Evolutionary conservation across 2,113 vertebrate genomes (phyloP).

Genomic region (Entelurus aequoreus): DNA sequence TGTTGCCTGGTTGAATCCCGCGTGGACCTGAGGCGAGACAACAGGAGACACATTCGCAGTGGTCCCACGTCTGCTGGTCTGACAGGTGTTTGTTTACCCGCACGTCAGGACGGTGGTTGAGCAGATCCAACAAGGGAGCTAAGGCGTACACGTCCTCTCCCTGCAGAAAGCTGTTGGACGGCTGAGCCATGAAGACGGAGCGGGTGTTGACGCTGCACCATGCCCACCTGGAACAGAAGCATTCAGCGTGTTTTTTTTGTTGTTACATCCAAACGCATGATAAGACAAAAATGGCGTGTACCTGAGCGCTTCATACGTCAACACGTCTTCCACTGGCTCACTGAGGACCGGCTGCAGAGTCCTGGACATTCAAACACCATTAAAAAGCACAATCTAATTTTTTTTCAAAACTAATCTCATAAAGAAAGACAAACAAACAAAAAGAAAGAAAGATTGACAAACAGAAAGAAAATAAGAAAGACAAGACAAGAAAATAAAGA

Average conservation of each 20-base stretch:
- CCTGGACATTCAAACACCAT: slow-evolving; percentile 23
- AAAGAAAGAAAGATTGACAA: too few species aligned
- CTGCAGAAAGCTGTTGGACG: slow-evolving; percentile 69
- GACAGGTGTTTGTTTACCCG: slow-evolving; percentile 71
- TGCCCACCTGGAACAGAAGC: slow-evolving; percentile 77
- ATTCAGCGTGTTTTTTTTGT: too few species aligned
- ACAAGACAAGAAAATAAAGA: too few species aligned
- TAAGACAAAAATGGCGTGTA: slow-evolving; percentile 4
- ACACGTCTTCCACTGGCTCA: slow-evolving; percentile 61
- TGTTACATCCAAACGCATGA: background rate
- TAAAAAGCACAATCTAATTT: background rate
- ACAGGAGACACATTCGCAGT: too few species aligned
- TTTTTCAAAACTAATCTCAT: background rate
- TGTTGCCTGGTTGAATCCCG: slow-evolving; percentile 75
- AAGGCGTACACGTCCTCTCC: slow-evolving; percentile 81
- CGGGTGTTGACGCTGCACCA: slow-evolving; percentile 94
- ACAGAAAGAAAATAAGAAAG: too few species aligned
- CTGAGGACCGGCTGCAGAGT: slow-evolving; percentile 82
- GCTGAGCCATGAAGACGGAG: slow-evolving; percentile 81
- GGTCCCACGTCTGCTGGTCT: background rate
- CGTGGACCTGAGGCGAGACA: slow-evolving; percentile 73
- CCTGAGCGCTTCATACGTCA: slow-evolving; percentile 77
- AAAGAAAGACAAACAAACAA: too few species aligned
- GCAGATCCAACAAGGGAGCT: slow-evolving; percentile 88
- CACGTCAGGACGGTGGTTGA: slow-evolving; percentile 84